A percentile compares a stretch with the other conserved stretches of the same genome.
Conservation (phyloP, 2,797 vertebrate genomes). For the Phoebastria nigripes region DNA sequence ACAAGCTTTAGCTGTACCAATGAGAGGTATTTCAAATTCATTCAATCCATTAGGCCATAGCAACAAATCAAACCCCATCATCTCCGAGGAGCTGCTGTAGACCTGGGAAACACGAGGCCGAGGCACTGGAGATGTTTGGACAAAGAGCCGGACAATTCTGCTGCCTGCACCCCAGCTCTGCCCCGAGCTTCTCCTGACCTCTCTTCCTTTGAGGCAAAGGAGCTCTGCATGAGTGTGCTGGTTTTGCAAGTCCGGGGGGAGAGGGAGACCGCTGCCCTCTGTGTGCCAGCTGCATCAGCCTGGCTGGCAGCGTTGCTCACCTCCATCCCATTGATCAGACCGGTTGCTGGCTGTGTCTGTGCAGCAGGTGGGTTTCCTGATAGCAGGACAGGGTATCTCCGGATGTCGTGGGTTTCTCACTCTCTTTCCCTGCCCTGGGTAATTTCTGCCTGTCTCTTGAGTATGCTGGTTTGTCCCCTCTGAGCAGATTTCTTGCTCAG, state of each 20-base stretch:
- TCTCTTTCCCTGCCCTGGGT: background rate
- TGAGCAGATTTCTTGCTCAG: background rate
- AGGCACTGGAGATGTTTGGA: background rate
- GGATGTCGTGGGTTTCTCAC: background rate
- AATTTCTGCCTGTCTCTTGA: background rate
- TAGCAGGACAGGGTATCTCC: background rate
- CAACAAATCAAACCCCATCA: background rate
- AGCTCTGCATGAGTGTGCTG: background rate
- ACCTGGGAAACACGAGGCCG: rapidly evolving
- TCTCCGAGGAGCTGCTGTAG: background rate
- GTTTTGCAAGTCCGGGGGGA: rapidly evolving
- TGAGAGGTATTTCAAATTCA: background rate
- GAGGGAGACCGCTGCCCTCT: background rate
- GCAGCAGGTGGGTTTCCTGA: background rate
- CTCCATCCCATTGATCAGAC: rapidly evolving
- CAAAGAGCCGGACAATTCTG: background rate
- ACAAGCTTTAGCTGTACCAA: background rate
- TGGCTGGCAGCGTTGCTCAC: background rate
- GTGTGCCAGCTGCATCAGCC: background rate
- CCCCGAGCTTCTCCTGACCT: background rate
- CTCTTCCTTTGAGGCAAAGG: background rate
- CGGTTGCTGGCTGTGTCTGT: background rate
- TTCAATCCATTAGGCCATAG: background rate
- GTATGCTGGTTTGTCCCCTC: background rate
- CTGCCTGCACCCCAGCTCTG: background rate